Evolutionary conservation across 2,797 vertebrate species (phyloP).

Genomic region (Oryzias dopingdopingensis): DNA sequence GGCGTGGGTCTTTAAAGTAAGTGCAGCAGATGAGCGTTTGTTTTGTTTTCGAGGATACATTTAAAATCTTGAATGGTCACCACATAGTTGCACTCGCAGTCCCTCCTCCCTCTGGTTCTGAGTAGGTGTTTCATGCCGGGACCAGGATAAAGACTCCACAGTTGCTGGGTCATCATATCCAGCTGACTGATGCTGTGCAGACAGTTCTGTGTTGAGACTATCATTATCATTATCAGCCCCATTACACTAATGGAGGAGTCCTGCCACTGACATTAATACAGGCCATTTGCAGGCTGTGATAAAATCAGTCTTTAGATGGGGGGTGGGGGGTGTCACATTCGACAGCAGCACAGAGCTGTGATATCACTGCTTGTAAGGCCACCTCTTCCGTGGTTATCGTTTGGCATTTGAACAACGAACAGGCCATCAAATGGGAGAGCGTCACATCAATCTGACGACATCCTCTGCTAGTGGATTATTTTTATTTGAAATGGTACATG

Average conservation of each 20-base stretch:
- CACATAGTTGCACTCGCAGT: conserved; percentile 9
- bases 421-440: conserved; percentile 29
- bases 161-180: conserved; percentile 55
- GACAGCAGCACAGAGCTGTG: too few species aligned
- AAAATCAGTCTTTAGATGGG: conserved; percentile 69
- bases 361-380: too few species aligned
- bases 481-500: too few species aligned
- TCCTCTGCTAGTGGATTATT: too few species aligned
- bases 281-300: conserved; percentile 71
- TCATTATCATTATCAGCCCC: conserved; percentile 78
- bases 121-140: conserved; percentile 45
- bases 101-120: conserved; percentile 38
- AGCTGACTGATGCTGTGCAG: conserved; percentile 39
- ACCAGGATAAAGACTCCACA: conserved; percentile 43
- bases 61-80: too few species aligned
- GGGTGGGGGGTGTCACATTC: conserved; percentile 2
- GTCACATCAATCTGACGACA: too few species aligned
- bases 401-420: neutral
- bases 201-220: conserved; percentile 61
- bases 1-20: too few species aligned
- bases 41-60: too few species aligned
- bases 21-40: too few species aligned
- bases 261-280: conserved; percentile 71
- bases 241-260: conserved; percentile 77
- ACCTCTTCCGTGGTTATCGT: too few species aligned